Conservation (phyloP, 92 coral and sea anemone genomes). For the Phymanthus crucifer region DNA sequence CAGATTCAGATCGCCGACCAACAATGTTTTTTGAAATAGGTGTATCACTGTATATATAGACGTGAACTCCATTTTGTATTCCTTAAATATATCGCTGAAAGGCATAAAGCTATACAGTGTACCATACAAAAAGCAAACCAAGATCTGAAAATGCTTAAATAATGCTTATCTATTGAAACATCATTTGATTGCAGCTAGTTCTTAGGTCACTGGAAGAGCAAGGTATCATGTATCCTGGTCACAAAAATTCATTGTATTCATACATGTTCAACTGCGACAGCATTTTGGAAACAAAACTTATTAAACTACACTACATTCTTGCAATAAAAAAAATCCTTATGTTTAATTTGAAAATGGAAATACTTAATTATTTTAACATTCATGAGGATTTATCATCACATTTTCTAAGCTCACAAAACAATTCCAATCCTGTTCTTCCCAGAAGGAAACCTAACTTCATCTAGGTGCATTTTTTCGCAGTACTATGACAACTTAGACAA, state of each 20-base stretch:
- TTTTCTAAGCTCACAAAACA: not conserved
- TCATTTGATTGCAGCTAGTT: no score
- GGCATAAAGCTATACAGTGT: no score
- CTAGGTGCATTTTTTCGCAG: conserved; percentile 17
- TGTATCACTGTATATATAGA: no score
- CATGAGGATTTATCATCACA: not conserved
- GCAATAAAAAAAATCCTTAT: not conserved
- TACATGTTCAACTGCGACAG: not conserved
- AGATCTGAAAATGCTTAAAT: no score
- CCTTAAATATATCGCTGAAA: no score
- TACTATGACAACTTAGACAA: conserved; percentile 24
- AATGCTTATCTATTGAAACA: no score
- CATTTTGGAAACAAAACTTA: not conserved
- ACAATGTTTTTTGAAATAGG: no score
- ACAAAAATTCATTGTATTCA: not conserved
- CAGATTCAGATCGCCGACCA: no score
- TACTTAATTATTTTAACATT: not conserved
- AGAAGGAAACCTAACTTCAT: not conserved
- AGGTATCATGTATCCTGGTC: not conserved
- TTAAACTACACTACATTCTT: not conserved
- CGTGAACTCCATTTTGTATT: no score
- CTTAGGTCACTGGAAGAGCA: no score
- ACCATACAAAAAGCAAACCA: no score
- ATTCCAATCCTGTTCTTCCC: not conserved
- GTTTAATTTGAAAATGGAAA: not conserved